A percentile compares a stretch with the other conserved stretches of the same genome.
Evolutionary conservation across 2,113 vertebrate species (phyloP).

Genomic region (Loxodonta africana): DNA sequence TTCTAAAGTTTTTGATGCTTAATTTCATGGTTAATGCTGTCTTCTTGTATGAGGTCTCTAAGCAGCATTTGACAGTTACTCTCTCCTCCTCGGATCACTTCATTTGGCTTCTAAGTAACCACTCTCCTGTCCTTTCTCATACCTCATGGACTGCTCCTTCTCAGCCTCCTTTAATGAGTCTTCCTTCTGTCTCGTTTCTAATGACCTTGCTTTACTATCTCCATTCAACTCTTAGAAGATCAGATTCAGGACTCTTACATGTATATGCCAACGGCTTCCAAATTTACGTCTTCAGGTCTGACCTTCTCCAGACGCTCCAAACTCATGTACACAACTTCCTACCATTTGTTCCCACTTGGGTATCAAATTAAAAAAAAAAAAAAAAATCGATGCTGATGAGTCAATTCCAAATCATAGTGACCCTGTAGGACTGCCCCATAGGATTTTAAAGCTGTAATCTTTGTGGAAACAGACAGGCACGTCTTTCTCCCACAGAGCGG

Average conservation of each 20-base stretch:
- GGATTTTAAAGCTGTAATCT: background rate
- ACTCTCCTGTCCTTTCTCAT: background rate
- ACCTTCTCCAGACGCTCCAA: background rate
- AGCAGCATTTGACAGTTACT: fast-evolving
- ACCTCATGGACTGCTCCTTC: background rate
- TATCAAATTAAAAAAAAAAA: background rate
- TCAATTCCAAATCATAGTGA: background rate
- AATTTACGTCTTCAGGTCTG: background rate
- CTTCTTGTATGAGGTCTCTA: background rate
- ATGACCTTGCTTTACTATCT: too few relatives aligned
- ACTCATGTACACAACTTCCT: background rate
- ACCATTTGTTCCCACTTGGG: background rate
- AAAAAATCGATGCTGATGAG: background rate
- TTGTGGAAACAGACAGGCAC: background rate
- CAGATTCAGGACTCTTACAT: fast-evolving
- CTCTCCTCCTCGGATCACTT: too few relatives aligned
- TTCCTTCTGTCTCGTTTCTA: background rate
- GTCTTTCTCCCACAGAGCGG: background rate
- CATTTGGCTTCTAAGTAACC: background rate
- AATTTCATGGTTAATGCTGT: too few relatives aligned
- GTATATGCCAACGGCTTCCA: background rate
- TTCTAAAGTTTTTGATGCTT: background rate
- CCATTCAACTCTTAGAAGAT: too few relatives aligned
- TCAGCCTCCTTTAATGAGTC: background rate
- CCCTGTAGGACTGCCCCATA: background rate